These are phyloP conservation scores for Telenomus remus DNA, from an alignment of 1,140 invertebrate genomes.

Conservation along the genomic window DNA sequence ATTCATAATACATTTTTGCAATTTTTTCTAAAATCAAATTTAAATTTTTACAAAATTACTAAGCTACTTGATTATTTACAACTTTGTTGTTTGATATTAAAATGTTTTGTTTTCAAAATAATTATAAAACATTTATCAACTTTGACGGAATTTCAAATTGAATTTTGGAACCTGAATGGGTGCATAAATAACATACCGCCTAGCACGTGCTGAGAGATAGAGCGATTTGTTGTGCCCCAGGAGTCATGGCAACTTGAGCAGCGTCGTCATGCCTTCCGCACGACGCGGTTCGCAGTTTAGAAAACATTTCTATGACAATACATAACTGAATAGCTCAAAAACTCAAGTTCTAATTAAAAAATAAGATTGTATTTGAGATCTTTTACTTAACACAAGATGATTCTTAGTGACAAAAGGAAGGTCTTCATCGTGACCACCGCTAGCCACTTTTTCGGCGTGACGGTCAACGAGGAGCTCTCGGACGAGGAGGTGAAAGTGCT, in stretches of 20 bases:
- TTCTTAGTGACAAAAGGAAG: conserved; percentile 62
- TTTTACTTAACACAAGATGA: conserved; percentile 58
- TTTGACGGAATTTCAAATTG: background rate
- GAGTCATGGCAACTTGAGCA: conserved; percentile 37
- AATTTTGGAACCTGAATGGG: background rate
- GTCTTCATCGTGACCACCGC: conserved; percentile 66
- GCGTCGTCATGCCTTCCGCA: conserved; percentile 13
- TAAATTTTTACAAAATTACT: too few relatives aligned
- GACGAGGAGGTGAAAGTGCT: conserved; percentile 55
- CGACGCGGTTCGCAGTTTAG: conserved; percentile 19
- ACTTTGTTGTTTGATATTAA: too few relatives aligned
- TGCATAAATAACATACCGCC: background rate
- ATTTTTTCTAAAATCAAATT: too few relatives aligned
- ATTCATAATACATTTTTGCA: too few relatives aligned
- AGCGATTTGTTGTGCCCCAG: conserved; percentile 31
- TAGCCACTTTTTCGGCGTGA: conserved; percentile 65
- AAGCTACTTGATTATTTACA: too few relatives aligned
- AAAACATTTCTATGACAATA: background rate
- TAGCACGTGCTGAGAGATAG: background rate
- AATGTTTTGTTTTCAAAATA: too few relatives aligned
- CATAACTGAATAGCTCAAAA: background rate
- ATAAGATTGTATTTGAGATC: too few relatives aligned
- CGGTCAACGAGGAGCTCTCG: conserved; percentile 30
- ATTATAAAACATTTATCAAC: too few relatives aligned
- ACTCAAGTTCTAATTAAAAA: too few relatives aligned